Percentiles rank a stretch among this genome's conserved stretches.
These are phyloP conservation scores for Nomada goodeniana DNA, from an alignment of 2,888 invertebrate species.

Conservation along the genomic window DNA sequence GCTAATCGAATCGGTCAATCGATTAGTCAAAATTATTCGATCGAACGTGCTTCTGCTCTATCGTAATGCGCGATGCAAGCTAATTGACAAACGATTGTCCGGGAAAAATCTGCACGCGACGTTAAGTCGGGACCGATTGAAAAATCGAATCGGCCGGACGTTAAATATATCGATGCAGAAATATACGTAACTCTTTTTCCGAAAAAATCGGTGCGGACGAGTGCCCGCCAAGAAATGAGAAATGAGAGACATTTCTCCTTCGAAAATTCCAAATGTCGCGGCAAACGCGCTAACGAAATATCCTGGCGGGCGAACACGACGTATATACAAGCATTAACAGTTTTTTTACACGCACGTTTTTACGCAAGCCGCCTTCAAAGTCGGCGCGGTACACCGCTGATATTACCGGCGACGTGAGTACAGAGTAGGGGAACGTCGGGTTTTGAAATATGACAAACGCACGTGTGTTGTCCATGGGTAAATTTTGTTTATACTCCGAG, in stretches of 20 bases:
- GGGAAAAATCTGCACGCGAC: too few species aligned
- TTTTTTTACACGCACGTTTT: slow-evolving; percentile 61
- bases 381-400: slow-evolving; percentile 60
- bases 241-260: slow-evolving; percentile 33
- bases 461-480: slow-evolving; percentile 72
- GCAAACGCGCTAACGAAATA: slow-evolving; percentile 53
- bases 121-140: too few species aligned
- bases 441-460: slow-evolving; percentile 74
- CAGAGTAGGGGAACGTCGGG: slow-evolving; percentile 37
- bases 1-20: too few species aligned
- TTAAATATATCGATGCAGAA: too few species aligned
- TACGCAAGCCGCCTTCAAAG: slow-evolving; percentile 66
- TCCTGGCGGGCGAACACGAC: slow-evolving; percentile 41
- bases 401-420: slow-evolving; percentile 63
- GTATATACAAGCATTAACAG: slow-evolving; percentile 58
- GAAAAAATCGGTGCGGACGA: neutral
- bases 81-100: too few species aligned
- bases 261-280: slow-evolving; percentile 56
- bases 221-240: too few species aligned
- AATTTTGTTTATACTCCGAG: slow-evolving; percentile 73
- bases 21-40: too few species aligned
- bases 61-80: too few species aligned
- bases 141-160: too few species aligned
- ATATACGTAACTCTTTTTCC: neutral
- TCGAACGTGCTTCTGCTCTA: too few species aligned